These are phyloP conservation scores for Sceloporus tristichus DNA, from an alignment of 2,113 vertebrate species.

Conservation along the genomic window DNA sequence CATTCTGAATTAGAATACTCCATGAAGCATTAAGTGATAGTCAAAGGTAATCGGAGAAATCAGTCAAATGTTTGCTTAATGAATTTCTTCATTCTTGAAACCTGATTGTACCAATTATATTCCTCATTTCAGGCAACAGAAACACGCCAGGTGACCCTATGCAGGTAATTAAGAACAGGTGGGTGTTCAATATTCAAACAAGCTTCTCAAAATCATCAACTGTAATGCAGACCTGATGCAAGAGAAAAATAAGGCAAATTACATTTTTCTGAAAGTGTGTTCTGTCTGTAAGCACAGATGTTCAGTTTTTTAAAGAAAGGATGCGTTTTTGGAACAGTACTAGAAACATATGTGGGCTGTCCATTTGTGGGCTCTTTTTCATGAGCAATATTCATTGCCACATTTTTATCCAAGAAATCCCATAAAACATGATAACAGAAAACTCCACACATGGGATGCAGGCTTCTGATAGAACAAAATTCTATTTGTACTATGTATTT, in stretches of 20 bases:
- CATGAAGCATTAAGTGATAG: conserved; percentile 12
- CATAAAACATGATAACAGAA: neutral
- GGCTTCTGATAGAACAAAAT: neutral
- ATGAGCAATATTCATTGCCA: conserved; percentile 19
- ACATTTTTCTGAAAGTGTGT: neutral
- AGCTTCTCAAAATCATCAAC: conserved; percentile 33
- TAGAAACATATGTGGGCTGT: conserved; percentile 20
- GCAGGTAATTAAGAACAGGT: neutral
- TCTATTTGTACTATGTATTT: neutral
- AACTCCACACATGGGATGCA: neutral
- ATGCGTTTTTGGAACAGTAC: conserved; percentile 28
- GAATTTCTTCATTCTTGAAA: conserved; percentile 37
- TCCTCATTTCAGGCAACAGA: conserved; percentile 34
- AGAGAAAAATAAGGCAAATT: neutral
- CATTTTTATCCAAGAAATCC: conserved; percentile 16
- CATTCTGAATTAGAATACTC: conserved; percentile 22
- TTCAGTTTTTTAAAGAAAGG: conserved; percentile 11
- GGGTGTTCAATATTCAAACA: conserved; percentile 23
- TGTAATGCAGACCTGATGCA: conserved; percentile 16
- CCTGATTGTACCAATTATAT: neutral
- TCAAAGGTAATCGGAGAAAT: conserved; percentile 33
- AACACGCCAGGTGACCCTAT: conserved; percentile 39
- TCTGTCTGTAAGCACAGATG: conserved; percentile 1
- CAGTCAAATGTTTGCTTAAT: conserved; percentile 19
- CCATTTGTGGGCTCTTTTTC: neutral